These are phyloP conservation scores for Urophycis tenuis DNA, from an alignment of 2,797 vertebrate genomes.

Conservation along the genomic window DNA sequence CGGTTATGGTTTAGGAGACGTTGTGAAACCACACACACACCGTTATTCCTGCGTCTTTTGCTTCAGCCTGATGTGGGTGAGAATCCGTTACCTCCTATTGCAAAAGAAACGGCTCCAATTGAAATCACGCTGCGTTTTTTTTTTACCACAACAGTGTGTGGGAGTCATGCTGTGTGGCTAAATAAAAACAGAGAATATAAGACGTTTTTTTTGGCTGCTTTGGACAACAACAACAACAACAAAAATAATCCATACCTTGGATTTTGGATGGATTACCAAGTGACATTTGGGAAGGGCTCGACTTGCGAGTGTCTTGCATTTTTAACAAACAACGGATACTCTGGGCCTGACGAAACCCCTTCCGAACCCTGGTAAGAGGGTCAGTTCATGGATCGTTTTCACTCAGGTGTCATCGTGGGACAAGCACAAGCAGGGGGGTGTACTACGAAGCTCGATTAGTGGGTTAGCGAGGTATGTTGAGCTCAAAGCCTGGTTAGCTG, in stretches of 20 bases:
- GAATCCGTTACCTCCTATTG: neutral
- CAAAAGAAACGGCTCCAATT: neutral
- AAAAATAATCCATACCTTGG: neutral
- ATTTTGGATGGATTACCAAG: too few species aligned
- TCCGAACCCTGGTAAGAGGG: neutral
- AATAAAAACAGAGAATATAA: neutral
- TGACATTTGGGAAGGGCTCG: neutral
- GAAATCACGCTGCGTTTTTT: neutral
- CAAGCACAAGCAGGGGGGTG: too few species aligned
- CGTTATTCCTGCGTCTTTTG: neutral
- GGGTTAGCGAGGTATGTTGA: too few species aligned
- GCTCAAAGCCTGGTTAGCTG: too few species aligned
- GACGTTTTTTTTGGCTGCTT: neutral
- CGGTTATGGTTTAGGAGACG: neutral
- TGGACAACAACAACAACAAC: too few species aligned
- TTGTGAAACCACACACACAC: neutral
- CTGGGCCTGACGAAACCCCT: too few species aligned
- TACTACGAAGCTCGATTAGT: too few species aligned
- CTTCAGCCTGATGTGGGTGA: neutral
- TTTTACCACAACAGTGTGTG: neutral
- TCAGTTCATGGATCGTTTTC: neutral
- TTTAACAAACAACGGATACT: too few species aligned
- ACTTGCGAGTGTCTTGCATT: neutral
- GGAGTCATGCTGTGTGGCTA: neutral
- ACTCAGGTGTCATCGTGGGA: neutral